Base-by-base conservation (phyloP, 2,888 invertebrate species). In the Calameuta filiformis region DNA sequence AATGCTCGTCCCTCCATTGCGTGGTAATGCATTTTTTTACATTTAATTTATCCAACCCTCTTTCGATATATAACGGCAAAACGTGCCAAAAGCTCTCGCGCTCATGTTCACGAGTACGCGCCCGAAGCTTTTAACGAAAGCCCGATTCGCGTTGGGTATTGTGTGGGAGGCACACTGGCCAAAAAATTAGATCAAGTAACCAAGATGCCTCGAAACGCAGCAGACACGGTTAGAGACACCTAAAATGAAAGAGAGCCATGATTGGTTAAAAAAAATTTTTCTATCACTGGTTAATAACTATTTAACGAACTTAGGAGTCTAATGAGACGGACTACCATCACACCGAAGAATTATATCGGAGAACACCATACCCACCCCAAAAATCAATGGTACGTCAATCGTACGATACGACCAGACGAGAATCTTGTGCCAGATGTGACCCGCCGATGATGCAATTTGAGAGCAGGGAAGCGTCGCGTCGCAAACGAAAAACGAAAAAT, bases 351-450 rank as follows among this genome's bases (percentile, higher is more conserved):
- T 34, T 74, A 34, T 74, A 74, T 35, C 12, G 74, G 4, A 15
- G 74, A 73, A 68, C 56, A 75, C 75, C 73, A 30, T 69, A 68
- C 34, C 40, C 35, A 68, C 73, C 35, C 15, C 73, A 78, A 78
- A 78, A n/a, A 79, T 71, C 31, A 3, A 15, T 56, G 34, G 11
- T 6, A 9, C 73, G 73, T 69, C 6, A 69, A 30, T 77, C 73
- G 74, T 74, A 77, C 34, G 68, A 74, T 68, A 12, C 69, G 11
- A 31, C 75, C 1, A 68, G 35, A 1, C 35, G 33, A 4, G 79
- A 81, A 4, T 71, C 77, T 33, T 82, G 81, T n/a, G 75, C 34
- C 3, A 76, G 69, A 23, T 81, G 81, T 11, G 80, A 81, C 1
- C 77, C 80, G 35, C 68, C 76, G 4, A 69, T 35, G 23, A 74